A percentile compares a stretch with the other conserved stretches of the same genome.
Conservation (phyloP, 2,797 vertebrate species). For the Takifugu ocellatus region DNA sequence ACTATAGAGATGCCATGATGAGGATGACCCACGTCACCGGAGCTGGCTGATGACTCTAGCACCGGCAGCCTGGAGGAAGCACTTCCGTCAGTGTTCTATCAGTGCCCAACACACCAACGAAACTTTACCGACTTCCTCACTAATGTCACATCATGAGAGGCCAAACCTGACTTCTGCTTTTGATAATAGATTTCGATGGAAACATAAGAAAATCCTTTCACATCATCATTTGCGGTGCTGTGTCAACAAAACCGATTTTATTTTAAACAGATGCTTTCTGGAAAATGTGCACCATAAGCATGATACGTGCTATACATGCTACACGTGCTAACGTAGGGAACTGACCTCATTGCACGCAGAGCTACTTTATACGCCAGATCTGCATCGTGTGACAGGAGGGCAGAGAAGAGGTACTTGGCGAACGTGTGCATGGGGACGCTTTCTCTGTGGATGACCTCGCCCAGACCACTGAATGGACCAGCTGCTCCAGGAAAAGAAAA, state of each 20-base stretch:
- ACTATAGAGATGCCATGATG: constrained; percentile 96
- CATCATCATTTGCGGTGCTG: too few relatives aligned
- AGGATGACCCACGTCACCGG: constrained; percentile 86
- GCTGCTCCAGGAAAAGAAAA: constrained; percentile 64
- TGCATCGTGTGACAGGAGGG: constrained; percentile 90
- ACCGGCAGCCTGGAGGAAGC: constrained; percentile 82
- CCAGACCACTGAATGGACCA: constrained; percentile 94
- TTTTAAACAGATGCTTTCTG: too few relatives aligned
- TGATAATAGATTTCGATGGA: too few relatives aligned
- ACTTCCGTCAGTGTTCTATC: too few relatives aligned
- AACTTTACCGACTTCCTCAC: too few relatives aligned
- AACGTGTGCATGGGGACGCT: constrained; percentile 99
- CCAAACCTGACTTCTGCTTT: too few relatives aligned
- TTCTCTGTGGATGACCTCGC: constrained; percentile 96
- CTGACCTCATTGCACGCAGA: constrained; percentile 95
- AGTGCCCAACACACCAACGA: not conserved
- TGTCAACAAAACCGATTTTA: too few relatives aligned
- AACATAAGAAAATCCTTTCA: too few relatives aligned
- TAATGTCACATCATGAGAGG: too few relatives aligned
- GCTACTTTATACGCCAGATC: constrained; percentile 96
- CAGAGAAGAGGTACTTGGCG: constrained; percentile 96
- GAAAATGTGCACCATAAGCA: too few relatives aligned
- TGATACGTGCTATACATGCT: too few relatives aligned
- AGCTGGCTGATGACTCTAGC: constrained; percentile 87
- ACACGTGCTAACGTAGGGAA: not conserved